Evolutionary conservation across 2,888 invertebrate species (phyloP).

Genomic region (Papilio elwesi): DNA sequence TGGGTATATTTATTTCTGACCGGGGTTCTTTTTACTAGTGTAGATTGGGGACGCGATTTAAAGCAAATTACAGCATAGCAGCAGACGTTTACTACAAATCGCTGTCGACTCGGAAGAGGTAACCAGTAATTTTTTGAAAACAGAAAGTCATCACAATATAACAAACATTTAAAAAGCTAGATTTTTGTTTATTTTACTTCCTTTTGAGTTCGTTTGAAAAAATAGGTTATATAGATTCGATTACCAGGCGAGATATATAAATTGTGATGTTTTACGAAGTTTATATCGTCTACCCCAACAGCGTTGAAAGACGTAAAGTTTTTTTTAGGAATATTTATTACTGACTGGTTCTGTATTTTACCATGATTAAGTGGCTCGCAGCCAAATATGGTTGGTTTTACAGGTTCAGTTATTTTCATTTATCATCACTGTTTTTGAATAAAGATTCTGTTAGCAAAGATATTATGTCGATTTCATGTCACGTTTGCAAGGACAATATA

Average conservation of each 20-base stretch:
- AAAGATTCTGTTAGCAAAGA: conserved; percentile 62
- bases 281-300: too few species aligned
- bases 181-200: background rate
- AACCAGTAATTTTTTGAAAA: conserved; percentile 13
- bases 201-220: background rate
- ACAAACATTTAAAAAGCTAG: background rate
- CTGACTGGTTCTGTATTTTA: background rate
- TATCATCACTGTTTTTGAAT: conserved; percentile 57
- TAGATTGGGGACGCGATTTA: background rate
- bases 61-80: background rate
- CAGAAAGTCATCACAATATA: conserved; percentile 1
- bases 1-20: background rate
- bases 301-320: too few species aligned
- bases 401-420: conserved; percentile 57
- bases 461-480: conserved; percentile 78
- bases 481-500: conserved; percentile 82
- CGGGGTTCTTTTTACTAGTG: background rate
- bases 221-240: too few species aligned
- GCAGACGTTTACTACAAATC: conserved; percentile 6
- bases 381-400: conserved; percentile 3
- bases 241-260: too few species aligned
- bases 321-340: too few species aligned
- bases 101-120: conserved; percentile 10
- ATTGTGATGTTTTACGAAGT: too few species aligned
- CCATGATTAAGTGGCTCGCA: background rate